phyloP scores from a whole-genome alignment of 2,888 invertebrate genomes.

The Geophilus truncorum region DNA sequence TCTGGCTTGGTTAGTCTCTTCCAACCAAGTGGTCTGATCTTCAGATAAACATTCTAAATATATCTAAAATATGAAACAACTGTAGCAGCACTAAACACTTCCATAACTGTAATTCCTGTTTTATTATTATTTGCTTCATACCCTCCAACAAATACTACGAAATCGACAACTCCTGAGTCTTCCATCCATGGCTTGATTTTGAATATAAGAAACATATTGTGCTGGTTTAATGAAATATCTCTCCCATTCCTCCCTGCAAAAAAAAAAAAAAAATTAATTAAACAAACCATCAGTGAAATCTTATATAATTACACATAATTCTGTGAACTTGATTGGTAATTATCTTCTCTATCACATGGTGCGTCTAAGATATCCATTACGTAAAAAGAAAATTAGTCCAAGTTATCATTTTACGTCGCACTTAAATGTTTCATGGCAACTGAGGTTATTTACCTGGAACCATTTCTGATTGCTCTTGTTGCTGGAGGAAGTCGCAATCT shows the following conservation, averaged over 20 bases:
- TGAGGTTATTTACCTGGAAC: neutral
- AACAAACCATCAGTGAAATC: neutral
- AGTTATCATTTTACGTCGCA: neutral
- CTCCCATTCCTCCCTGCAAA: conserved; percentile 40
- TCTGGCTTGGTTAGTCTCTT: conserved; percentile 32
- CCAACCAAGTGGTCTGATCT: conserved; percentile 37
- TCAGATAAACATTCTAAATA: conserved; percentile 39
- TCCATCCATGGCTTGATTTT: conserved; percentile 38
- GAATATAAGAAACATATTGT: conserved; percentile 36
- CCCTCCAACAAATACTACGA: conserved; percentile 41
- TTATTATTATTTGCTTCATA: neutral
- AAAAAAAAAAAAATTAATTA: neutral
- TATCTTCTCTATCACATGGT: neutral
- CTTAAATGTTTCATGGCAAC: neutral
- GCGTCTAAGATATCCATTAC: neutral
- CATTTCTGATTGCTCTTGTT: neutral
- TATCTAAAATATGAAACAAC: conserved; percentile 33
- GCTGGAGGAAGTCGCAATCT: neutral
- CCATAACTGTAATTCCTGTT: too few species aligned
- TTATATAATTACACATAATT: neutral
- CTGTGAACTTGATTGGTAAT: neutral
- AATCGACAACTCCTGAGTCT: conserved; percentile 40
- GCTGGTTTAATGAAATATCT: conserved; percentile 35
- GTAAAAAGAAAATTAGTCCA: neutral
- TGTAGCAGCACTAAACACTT: neutral